Evolutionary conservation across 1,140 invertebrate species (phyloP), one percentile per base, ranked within the genome.

Genomic region (Cydia strobilella): DNA sequence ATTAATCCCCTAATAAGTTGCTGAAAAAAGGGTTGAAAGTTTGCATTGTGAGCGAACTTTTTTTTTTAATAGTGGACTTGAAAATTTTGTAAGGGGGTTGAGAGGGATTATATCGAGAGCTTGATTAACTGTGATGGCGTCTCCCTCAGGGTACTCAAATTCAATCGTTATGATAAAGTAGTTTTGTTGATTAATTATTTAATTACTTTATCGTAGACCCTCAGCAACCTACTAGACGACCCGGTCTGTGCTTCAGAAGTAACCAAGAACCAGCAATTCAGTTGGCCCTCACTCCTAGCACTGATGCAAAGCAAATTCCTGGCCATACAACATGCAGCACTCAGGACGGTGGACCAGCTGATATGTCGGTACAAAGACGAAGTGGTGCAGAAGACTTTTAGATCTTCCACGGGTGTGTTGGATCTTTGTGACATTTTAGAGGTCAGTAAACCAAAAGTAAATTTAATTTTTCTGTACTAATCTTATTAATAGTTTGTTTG

Each of bases 351-450:
- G 0, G 87, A 91, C 20, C 90, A 90, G 59, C 74, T 92, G 31
- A 86, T 92, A 20, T 86, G 88, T 13, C 81, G 90, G 18, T 91
- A 90, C 65, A 90, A 92, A 45, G 90, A 92, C 27, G 77, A 84
- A 42, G 79, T 78, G 2, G 86, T 91, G 1, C 90, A 92, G 77
- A 88, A 86, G 74, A 89, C 88, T 0, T 92, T 92, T 51, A 83
- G 88, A 45, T 85, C 86, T 0, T 92, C 90, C 0, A 90, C 88
- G 45, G 90, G 90, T 0, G 87, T 92, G 13, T 62, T 90, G 73
- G 90, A 92, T 75, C 79, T 92, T n/a, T 92, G 90, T 74, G 90
- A 92, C 80, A 90, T 92, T 69, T 82, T 92, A 23, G 90, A 92
- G 83, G 90, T 92, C 74, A 74, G 66, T 71, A 15, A 42, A 42